Base-by-base conservation (phyloP, 2,113 vertebrate species). In the Tiliqua scincoides region DNA sequence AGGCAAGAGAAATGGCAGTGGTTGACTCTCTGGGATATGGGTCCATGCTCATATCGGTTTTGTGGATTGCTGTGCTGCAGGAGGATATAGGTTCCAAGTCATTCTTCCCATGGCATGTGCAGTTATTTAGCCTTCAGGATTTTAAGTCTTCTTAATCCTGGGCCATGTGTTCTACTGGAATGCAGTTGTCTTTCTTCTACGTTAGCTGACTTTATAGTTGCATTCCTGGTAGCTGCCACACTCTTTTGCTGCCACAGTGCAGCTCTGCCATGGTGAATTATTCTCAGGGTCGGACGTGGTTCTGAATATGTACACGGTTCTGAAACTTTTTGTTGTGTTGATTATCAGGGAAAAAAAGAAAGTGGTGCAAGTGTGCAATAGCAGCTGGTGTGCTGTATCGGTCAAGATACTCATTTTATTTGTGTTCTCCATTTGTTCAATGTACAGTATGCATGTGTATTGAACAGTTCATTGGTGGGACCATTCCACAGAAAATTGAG, bases 231-330 rank as follows among this genome's bases (percentile, higher is more conserved):
- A 30, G 63, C 35, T 83, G 73, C 52, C 35, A 9, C 6, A 54
- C 48, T 82, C 18, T 74, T n/a, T 6, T 30, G 43, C 67, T 35
- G 21, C 54, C 37, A 32, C 77, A 63, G 10, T 57, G 17, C 54
- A 79, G 48, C 35, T 63, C 63, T 2, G 7, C 80, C 63, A 30
- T 79, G 76, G 62, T 40, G 27, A 61, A 68, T 68, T 83, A 52
- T 84, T 87, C 88, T 89, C 88, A 87, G 88, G 88, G 88, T 67
- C 32, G 12, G 83, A 61, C 62, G 40, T 68, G 23, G 37, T 87
- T 83, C 52, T 83, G 79, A 61, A 76, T 73, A 73, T 73, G n/a
- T 62, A 43, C 78, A 32, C 68, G 40, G 32, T 88, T 85, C 30
- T 61, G 87, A 76, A 75, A 83, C 61, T 65, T 48, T 67, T 68